These are phyloP conservation scores for Enteromius fasciolatus DNA, from an alignment of 2,797 vertebrate genomes.

Conservation along the genomic window DNA sequence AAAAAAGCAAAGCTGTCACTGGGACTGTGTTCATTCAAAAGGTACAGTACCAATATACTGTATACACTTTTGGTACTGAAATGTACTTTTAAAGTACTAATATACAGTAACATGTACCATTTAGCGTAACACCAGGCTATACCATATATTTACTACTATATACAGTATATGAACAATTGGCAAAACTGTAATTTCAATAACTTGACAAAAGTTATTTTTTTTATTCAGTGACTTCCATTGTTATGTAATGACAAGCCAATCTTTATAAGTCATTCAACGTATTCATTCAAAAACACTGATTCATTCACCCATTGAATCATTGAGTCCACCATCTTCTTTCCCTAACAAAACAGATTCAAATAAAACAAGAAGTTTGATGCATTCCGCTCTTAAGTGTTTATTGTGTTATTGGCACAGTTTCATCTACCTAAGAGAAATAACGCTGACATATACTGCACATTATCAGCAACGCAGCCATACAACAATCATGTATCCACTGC, in stretches of 20 bases:
- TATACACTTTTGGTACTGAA: not conserved
- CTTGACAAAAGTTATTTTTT: not conserved
- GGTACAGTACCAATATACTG: not conserved
- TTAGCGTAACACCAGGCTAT: not conserved
- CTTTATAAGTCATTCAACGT: too few species aligned
- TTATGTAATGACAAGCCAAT: not conserved
- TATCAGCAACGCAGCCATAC: not conserved
- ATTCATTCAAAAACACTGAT: too few species aligned
- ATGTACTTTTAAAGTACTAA: not conserved
- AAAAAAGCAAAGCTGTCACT: not conserved
- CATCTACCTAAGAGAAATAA: not conserved
- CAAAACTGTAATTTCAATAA: not conserved
- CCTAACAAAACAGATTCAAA: not conserved
- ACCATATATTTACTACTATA: not conserved
- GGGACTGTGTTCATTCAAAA: not conserved
- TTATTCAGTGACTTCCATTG: too few species aligned
- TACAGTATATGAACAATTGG: too few species aligned
- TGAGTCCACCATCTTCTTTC: not conserved
- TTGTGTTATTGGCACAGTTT: not conserved
- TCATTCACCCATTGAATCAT: too few species aligned
- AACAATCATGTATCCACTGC: constrained; percentile 12
- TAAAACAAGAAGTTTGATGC: not conserved
- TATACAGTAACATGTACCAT: not conserved
- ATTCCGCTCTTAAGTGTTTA: not conserved
- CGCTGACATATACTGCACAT: not conserved